phyloP scores from a whole-genome alignment of 2,888 invertebrate species.

The Eupsilia transversa region DNA sequence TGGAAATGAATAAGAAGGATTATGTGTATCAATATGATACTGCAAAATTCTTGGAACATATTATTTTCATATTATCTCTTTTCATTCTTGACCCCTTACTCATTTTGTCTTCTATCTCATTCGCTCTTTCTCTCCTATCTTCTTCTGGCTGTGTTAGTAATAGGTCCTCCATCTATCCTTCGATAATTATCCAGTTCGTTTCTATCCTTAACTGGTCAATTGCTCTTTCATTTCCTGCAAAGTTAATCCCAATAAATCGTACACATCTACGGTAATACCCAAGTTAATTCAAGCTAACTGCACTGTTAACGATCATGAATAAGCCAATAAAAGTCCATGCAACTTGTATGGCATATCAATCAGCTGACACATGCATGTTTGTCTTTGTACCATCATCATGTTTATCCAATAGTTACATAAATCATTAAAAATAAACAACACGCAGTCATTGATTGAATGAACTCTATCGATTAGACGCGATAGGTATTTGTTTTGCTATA shows the following conservation, averaged over 20 bases:
- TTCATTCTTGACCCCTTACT: not conserved
- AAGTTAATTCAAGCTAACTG: constrained; percentile 3
- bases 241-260: no score
- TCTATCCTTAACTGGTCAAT: not conserved
- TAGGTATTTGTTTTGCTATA: constrained; percentile 30
- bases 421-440: constrained; percentile 53
- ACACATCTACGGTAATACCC: not conserved
- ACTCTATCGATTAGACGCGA: constrained; percentile 18
- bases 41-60: not conserved
- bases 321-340: constrained; percentile 30
- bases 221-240: not conserved
- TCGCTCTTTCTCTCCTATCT: not conserved
- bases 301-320: constrained; percentile 14
- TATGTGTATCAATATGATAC: no score
- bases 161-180: not conserved
- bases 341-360: constrained; percentile 47
- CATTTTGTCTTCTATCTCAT: no score
- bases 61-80: not conserved
- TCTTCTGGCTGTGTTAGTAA: not conserved
- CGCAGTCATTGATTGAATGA: constrained; percentile 33
- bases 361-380: constrained; percentile 23
- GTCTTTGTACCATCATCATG: constrained; percentile 28
- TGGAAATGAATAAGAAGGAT: no score
- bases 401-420: constrained; percentile 38
- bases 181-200: not conserved